Conservation (phyloP, 2,888 invertebrate genomes). For the Cantharis rufa region DNA sequence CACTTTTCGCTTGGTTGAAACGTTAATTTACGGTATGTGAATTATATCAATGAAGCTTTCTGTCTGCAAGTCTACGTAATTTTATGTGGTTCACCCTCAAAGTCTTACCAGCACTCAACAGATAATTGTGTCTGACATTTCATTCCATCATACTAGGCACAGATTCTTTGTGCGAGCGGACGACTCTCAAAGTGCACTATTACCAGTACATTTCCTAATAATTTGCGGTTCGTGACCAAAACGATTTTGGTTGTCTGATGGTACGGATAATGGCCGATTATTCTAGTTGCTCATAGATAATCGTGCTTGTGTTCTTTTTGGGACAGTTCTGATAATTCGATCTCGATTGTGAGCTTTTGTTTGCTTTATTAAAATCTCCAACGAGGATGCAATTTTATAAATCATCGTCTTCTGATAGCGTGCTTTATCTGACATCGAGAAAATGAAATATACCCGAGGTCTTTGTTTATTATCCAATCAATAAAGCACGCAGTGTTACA, state of each 20-base stretch:
- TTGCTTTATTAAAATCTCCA: background rate
- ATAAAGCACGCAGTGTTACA: background rate
- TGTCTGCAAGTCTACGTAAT: slow-evolving; percentile 9
- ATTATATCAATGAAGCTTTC: background rate
- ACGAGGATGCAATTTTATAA: background rate
- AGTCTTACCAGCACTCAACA: slow-evolving; percentile 40
- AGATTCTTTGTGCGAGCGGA: slow-evolving; percentile 45
- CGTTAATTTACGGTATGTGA: background rate
- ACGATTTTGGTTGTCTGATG: slow-evolving; percentile 39
- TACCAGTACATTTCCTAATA: slow-evolving; percentile 42
- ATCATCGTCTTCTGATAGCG: background rate
- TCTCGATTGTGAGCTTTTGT: background rate
- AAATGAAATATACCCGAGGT: background rate
- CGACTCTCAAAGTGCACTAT: slow-evolving; percentile 43
- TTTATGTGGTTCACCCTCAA: slow-evolving; percentile 25
- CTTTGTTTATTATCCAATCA: background rate
- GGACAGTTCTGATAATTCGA: background rate
- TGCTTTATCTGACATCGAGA: background rate
- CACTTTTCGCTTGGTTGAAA: background rate
- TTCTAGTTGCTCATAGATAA: slow-evolving; percentile 18
- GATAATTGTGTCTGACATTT: slow-evolving; percentile 45
- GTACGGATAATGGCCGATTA: slow-evolving; percentile 43
- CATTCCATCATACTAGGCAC: slow-evolving; percentile 41
- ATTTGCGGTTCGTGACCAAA: slow-evolving; percentile 46
- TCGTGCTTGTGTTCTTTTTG: background rate